Percentiles rank a stretch among this genome's conserved stretches.
These are phyloP conservation scores for Mirza zaza DNA, from an alignment of 2,113 vertebrate species.

Conservation along the genomic window DNA sequence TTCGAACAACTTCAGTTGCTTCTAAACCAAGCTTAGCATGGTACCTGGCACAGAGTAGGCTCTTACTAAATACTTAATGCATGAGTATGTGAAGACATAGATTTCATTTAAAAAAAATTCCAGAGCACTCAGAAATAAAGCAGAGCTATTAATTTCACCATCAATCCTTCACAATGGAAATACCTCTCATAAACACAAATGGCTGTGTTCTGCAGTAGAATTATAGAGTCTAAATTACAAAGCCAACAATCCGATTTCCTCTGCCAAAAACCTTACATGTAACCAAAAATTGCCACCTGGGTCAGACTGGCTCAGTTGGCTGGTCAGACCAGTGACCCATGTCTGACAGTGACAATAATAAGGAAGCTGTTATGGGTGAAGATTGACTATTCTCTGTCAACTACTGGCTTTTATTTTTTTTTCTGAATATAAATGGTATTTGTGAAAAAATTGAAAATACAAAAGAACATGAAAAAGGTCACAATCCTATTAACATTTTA, in stretches of 20 bases:
- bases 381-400: neutral
- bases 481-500: neutral
- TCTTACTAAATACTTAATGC: slow-evolving; percentile 3
- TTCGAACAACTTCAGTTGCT: too few relatives aligned
- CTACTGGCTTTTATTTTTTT: neutral
- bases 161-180: neutral
- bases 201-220: neutral
- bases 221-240: neutral
- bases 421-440: neutral
- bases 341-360: neutral
- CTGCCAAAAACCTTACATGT: neutral
- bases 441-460: neutral
- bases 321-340: neutral
- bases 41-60: neutral
- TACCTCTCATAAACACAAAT: neutral
- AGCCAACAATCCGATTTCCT: neutral
- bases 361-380: neutral
- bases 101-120: neutral
- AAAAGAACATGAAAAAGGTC: neutral
- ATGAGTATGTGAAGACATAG: neutral
- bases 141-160: neutral
- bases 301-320: neutral
- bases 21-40: neutral
- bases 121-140: neutral
- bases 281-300: neutral